Evolutionary conservation across 2,888 invertebrate species (phyloP).

Genomic region (Habrosyne pyritoides): DNA sequence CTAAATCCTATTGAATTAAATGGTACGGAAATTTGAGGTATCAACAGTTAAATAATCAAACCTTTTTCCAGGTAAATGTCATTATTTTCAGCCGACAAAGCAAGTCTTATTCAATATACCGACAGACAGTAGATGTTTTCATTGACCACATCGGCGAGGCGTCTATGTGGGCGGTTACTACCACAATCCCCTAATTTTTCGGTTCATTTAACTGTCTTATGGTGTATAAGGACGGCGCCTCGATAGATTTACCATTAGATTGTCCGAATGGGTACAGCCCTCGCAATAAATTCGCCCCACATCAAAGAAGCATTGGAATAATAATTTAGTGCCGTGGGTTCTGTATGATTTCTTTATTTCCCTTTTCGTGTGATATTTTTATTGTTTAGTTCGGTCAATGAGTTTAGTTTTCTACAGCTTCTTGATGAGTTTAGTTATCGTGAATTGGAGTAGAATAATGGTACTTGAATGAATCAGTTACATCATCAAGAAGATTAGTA

Average conservation of each 20-base stretch:
- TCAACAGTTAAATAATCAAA: too few species aligned
- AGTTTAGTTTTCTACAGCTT: neutral
- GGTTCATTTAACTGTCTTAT: constrained; percentile 80
- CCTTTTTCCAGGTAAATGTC: neutral
- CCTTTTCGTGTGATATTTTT: neutral
- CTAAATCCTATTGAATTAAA: too few species aligned
- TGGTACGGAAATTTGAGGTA: too few species aligned
- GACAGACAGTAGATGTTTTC: neutral
- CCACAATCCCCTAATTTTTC: constrained; percentile 76
- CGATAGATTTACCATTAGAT: constrained; percentile 76
- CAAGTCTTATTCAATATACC: neutral
- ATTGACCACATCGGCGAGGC: constrained; percentile 10
- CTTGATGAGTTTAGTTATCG: neutral
- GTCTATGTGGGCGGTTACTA: constrained; percentile 57
- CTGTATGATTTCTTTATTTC: constrained; percentile 4
- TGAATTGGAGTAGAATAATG: neutral
- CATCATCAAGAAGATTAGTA: too few species aligned
- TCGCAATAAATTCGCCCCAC: constrained; percentile 55
- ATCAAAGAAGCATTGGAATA: constrained; percentile 43
- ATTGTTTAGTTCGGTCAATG: neutral
- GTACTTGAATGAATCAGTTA: neutral
- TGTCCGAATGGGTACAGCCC: constrained; percentile 54
- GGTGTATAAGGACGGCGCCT: constrained; percentile 67
- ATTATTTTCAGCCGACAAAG: neutral
- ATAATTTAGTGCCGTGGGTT: constrained; percentile 17